Evolutionary conservation across 2,888 invertebrate species (phyloP), one percentile per base, ranked within the genome.

Genomic region (Taphrorychus bicolor): DNA sequence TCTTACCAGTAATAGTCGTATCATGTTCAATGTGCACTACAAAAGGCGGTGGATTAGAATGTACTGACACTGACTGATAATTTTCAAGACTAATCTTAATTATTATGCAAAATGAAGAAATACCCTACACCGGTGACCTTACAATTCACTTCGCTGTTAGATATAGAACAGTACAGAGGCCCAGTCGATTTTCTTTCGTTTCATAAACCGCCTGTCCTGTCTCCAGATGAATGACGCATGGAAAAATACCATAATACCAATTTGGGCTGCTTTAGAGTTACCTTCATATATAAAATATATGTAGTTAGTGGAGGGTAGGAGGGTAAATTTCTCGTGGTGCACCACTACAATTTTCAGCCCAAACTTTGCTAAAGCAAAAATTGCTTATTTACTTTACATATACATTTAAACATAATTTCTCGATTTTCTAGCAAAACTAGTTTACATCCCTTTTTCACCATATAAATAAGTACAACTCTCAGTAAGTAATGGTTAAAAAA

Each of bases 81-180:
- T 59, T 65, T 53, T 54, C 65, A 65, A 54, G 54, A 65, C 59
- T 59, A 59, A 59, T 59, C 59, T 24, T 23, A 63, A 63, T 57
- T 49, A 59, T 58, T 59, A 59, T 65, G 65, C 53, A 59, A 42
- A 53, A 59, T 59, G 45, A 59, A 65, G 65, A 59, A 65, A 65
- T 65, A 65, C 21, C 54, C 65, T 42, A 53, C 54, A 59, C 59
- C 17, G 45, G 9, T 65, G 65, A 65, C 65, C 65, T 65, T 65
- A 22, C 54, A 42, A 48, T 59, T 54, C 65, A 65, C 53, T 65
- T 53, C 54, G 21, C 58, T 57, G 14, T 45, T 45, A 45, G 14
- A 64, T 52, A 64, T 52, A 58, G 58, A 57, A 58, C 64, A 62
- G 42, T 58, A 23, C 18, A 42, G n/a, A n/a, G n/a, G n/a, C n/a